Evolutionary conservation across 2,113 vertebrate genomes (phyloP).

Genomic region (Cromileptes altivelis): DNA sequence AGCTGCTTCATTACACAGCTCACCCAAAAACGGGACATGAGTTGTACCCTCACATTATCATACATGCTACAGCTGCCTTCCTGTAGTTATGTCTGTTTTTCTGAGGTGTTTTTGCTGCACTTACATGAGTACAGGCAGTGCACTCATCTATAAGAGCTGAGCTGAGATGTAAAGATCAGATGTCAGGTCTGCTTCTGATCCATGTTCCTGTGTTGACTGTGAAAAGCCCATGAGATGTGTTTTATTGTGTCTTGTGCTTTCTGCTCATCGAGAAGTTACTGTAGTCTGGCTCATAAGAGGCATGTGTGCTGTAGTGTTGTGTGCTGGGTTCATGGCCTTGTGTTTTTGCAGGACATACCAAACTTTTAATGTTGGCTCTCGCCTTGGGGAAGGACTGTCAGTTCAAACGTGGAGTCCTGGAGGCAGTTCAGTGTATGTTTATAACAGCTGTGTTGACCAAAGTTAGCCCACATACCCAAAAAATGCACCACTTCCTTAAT

Average conservation of each 20-base stretch:
- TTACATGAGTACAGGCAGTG: slow-evolving; percentile 2
- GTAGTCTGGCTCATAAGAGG: background rate
- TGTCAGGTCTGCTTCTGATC: slow-evolving; percentile 37
- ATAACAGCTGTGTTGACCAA: slow-evolving; percentile 1
- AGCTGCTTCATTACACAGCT: background rate
- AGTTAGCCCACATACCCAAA: background rate
- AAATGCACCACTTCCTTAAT: background rate
- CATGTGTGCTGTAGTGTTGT: background rate
- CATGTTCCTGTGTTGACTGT: background rate
- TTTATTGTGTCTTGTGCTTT: background rate
- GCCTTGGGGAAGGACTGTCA: background rate
- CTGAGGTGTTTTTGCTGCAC: background rate
- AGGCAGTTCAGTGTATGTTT: background rate
- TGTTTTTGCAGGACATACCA: background rate
- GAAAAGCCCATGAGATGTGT: background rate
- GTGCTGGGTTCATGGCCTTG: background rate
- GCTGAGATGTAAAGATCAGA: slow-evolving; percentile 27
- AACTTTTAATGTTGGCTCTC: background rate
- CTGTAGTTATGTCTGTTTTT: background rate
- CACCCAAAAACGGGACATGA: background rate
- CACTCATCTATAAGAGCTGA: slow-evolving; percentile 38
- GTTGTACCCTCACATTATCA: background rate
- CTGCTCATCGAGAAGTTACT: background rate
- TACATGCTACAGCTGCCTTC: background rate
- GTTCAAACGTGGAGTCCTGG: background rate